Evolutionary conservation across 2,888 invertebrate species (phyloP), one percentile per base, ranked within the genome.

Genomic region (Eristalinus aeneus): DNA sequence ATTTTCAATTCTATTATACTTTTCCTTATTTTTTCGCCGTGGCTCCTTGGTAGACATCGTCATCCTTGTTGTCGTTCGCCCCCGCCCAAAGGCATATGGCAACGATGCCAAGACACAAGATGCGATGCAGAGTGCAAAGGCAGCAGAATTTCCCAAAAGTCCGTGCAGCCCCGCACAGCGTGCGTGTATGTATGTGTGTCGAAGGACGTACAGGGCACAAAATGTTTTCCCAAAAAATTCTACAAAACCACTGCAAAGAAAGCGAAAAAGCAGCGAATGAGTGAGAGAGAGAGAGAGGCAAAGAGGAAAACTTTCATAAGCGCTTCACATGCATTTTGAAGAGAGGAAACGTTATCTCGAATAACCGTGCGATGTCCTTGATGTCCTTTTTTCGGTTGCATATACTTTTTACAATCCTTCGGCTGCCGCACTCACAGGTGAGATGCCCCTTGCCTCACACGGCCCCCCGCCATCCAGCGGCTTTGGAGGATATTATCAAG

Each of bases 1-100:
- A 85, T 87, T 85, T 88, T 74, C 87, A 85, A 85, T 88, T 88
- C 85, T 88, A 81, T 88, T 87, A 81, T 85, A 67, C 77, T 78
- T 67, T 73, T 71, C 34, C n/a, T 79, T 76, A 71, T 61, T 77
- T 9, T 56, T 60, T 39, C 22, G 32, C 16, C n/a, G 58, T 27
- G 12, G 39, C 27, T 12, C 31, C 20, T n/a, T 16, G 3, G 39
- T 2, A 27, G 20, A 46, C 39, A 23, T 27, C 27, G 60, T 23
- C 31, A 27, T 22, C 39, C 16, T 46, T 27, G 63, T 53, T 11
- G 20, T 20, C 34, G 32, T 27, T 46, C 46, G 16, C 46, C 53
- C 32, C 71, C 36, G 23, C 73, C 77, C 73, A 53, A 73, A 85
- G 81, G 81, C 72, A 76, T 74, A 73, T 73, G 72, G 46, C 64